These are phyloP conservation scores for Drosophila ustulata DNA, from an alignment of 2,888 invertebrate genomes.

Conservation along the genomic window DNA sequence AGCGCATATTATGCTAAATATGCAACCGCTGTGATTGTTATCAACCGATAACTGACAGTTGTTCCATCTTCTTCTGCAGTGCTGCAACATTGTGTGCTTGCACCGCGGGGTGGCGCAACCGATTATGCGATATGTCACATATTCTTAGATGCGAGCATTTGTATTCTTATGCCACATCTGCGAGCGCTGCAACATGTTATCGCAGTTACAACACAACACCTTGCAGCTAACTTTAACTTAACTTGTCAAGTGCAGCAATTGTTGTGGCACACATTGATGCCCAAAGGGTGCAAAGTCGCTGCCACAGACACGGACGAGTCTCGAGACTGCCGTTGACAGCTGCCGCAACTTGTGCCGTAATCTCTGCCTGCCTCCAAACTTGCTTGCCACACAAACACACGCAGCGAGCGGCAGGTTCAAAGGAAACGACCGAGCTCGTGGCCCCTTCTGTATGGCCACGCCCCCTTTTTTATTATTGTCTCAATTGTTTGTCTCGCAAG, in stretches of 20 bases:
- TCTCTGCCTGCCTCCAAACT: slow-evolving; percentile 8
- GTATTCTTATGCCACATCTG: slow-evolving; percentile 15
- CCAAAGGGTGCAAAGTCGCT: slow-evolving; percentile 7
- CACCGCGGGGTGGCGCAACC: slow-evolving; percentile 14
- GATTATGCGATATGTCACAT: slow-evolving; percentile 45
- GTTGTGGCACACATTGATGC: background rate
- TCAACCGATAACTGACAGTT: slow-evolving; percentile 15
- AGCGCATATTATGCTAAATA: slow-evolving; percentile 5
- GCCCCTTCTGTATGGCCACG: background rate
- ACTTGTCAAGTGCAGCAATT: slow-evolving; percentile 38
- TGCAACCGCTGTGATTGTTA: slow-evolving; percentile 14
- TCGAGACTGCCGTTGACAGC: slow-evolving; percentile 18
- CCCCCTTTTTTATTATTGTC: slow-evolving; percentile 13
- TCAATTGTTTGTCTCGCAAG: background rate
- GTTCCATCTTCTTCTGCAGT: slow-evolving; percentile 5
- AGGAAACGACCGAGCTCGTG: slow-evolving; percentile 1
- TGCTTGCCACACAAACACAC: slow-evolving; percentile 5
- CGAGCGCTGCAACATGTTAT: slow-evolving; percentile 29
- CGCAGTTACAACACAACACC: slow-evolving; percentile 28
- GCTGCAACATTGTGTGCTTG: slow-evolving; percentile 8
- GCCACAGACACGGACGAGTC: background rate
- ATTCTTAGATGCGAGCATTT: background rate
- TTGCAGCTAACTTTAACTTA: slow-evolving; percentile 15
- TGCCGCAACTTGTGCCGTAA: slow-evolving; percentile 24
- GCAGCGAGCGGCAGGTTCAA: slow-evolving; percentile 24